phyloP scores from a whole-genome alignment of 1,140 invertebrate species.

The Coenobita brevimanus region DNA sequence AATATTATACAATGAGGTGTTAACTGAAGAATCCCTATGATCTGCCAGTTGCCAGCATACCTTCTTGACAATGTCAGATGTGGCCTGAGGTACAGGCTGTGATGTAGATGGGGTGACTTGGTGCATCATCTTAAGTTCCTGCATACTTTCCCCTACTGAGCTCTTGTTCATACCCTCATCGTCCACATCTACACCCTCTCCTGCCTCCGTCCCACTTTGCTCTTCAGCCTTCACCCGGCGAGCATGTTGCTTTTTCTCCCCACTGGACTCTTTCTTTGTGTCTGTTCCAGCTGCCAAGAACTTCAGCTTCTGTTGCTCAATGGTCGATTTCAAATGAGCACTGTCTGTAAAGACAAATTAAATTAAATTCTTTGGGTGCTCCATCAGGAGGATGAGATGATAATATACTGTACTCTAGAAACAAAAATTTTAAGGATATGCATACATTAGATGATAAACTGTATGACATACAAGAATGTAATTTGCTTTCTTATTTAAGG shows the following conservation, averaged over 20 bases:
- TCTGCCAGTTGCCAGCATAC: too few species aligned
- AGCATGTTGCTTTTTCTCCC: neutral
- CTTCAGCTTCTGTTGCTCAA: constrained; percentile 80
- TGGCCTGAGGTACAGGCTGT: neutral
- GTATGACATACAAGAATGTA: too few species aligned
- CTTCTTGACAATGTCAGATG: neutral
- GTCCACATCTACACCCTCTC: neutral
- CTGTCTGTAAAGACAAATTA: constrained; percentile 72
- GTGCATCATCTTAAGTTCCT: constrained; percentile 65
- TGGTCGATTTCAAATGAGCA: constrained; percentile 76
- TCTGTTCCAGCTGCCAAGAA: constrained; percentile 73
- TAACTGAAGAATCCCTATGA: too few species aligned
- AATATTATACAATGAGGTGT: too few species aligned
- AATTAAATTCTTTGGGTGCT: too few species aligned
- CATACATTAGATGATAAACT: too few species aligned
- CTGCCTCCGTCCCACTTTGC: neutral
- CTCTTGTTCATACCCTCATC: constrained; percentile 18
- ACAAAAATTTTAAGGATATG: too few species aligned
- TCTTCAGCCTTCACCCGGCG: neutral
- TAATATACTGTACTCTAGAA: too few species aligned
- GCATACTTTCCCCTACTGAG: constrained; percentile 46
- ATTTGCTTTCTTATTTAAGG: too few species aligned
- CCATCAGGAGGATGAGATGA: too few species aligned
- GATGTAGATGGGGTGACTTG: constrained; percentile 15
- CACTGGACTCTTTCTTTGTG: constrained; percentile 2